Conservation (phyloP, 2,113 vertebrate species). For the Zootoca vivipara region DNA sequence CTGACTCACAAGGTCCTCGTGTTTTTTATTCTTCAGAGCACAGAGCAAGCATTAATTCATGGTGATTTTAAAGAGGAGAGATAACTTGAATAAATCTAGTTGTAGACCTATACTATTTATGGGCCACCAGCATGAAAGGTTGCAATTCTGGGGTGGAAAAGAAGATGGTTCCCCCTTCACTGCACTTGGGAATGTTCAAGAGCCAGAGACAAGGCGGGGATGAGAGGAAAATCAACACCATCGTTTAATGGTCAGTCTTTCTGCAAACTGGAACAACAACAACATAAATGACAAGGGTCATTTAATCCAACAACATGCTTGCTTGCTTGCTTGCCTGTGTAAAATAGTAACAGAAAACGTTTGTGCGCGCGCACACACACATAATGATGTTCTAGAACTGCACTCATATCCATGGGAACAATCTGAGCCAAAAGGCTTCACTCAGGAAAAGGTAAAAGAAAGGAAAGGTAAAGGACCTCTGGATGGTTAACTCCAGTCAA, state of each 20-base stretch:
- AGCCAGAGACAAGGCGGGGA: not conserved
- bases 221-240: not conserved
- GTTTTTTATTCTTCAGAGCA: not conserved
- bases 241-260: not conserved
- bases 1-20: slow-evolving; percentile 3
- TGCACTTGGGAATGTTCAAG: not conserved
- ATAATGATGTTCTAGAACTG: not conserved
- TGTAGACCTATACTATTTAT: not conserved
- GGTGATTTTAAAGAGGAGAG: not conserved
- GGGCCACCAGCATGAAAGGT: not conserved
- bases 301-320: too few relatives aligned
- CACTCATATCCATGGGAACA: slow-evolving; percentile 45
- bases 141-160: not conserved
- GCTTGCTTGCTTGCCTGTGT: slow-evolving; percentile 15
- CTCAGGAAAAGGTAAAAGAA: slow-evolving; percentile 19
- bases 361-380: not conserved
- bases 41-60: not conserved
- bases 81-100: not conserved
- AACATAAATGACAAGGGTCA: not conserved
- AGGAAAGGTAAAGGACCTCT: too few relatives aligned
- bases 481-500: too few relatives aligned
- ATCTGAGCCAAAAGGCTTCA: not conserved
- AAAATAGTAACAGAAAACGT: slow-evolving; percentile 17
- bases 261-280: not conserved
- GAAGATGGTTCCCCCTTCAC: not conserved